Conservation (phyloP, 2,888 invertebrate genomes). For the Cosmia pyralina region DNA sequence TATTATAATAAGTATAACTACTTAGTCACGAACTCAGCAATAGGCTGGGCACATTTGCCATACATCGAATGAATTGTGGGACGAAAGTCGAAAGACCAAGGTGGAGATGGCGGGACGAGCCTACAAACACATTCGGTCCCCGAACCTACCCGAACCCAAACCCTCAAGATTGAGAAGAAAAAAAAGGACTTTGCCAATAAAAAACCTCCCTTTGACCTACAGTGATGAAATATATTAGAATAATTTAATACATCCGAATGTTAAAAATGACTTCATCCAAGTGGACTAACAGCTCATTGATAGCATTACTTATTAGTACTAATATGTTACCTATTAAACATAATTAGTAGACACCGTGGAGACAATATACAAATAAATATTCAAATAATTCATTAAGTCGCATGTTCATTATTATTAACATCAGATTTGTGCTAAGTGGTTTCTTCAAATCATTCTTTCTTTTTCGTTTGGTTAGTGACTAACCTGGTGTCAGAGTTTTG, state of each 20-base stretch:
- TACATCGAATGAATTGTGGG: not conserved
- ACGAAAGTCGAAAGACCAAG: not conserved
- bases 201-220: not conserved
- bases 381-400: slow-evolving; percentile 26
- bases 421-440: slow-evolving; percentile 29
- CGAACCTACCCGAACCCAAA: too few species aligned
- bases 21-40: too few species aligned
- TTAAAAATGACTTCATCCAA: slow-evolving; percentile 5
- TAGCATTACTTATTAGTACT: slow-evolving; percentile 35
- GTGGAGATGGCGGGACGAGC: too few species aligned
- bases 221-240: not conserved
- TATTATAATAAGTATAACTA: too few species aligned
- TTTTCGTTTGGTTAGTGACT: too few species aligned
- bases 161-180: not conserved
- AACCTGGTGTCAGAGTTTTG: too few species aligned
- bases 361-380: slow-evolving; percentile 41
- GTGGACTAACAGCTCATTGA: not conserved
- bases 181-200: too few species aligned
- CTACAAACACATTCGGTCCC: not conserved
- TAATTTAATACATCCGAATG: not conserved
- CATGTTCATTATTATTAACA: slow-evolving; percentile 28
- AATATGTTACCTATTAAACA: slow-evolving; percentile 36
- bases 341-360: slow-evolving; percentile 45
- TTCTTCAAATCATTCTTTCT: not conserved
- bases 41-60: not conserved